Conservation (phyloP, 92 coral and sea anemone genomes). For the Actinostola sp. region DNA sequence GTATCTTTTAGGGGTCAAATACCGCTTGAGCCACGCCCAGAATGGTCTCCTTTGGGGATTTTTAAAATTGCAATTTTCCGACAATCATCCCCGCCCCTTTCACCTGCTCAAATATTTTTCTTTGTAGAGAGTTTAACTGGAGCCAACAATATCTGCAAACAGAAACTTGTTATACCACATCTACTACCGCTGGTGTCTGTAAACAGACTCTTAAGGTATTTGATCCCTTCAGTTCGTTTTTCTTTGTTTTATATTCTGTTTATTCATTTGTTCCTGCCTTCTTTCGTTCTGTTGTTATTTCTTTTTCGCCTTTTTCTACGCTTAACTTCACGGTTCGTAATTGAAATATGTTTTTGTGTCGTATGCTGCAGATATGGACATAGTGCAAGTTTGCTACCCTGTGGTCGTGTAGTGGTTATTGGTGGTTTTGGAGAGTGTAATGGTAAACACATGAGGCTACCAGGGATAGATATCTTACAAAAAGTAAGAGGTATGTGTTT, state of each 20-base stretch:
- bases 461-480: slow-evolving; percentile 49
- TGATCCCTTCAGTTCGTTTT: too few species aligned
- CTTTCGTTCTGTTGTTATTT: too few species aligned
- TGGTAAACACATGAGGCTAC: slow-evolving; percentile 74
- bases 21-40: too few species aligned
- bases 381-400: slow-evolving; percentile 42
- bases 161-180: background rate
- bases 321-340: too few species aligned
- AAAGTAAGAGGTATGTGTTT: slow-evolving; percentile 25
- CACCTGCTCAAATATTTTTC: too few species aligned
- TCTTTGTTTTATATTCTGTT: too few species aligned
- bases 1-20: too few species aligned
- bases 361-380: slow-evolving; percentile 80
- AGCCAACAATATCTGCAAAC: slow-evolving; percentile 8
- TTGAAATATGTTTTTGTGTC: background rate
- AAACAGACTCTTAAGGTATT: slow-evolving; percentile 12
- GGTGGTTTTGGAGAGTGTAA: slow-evolving; percentile 80
- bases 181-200: background rate
- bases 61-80: too few species aligned
- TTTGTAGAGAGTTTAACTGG: slow-evolving; percentile 12
- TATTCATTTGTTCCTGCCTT: too few species aligned
- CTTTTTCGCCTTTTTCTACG: too few species aligned
- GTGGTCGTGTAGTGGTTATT: slow-evolving; percentile 43
- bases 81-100: too few species aligned
- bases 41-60: too few species aligned